Percentiles rank a stretch among this genome's conserved stretches.
phyloP scores from a whole-genome alignment of 2,113 vertebrate genomes.

The Morone chrysops region DNA sequence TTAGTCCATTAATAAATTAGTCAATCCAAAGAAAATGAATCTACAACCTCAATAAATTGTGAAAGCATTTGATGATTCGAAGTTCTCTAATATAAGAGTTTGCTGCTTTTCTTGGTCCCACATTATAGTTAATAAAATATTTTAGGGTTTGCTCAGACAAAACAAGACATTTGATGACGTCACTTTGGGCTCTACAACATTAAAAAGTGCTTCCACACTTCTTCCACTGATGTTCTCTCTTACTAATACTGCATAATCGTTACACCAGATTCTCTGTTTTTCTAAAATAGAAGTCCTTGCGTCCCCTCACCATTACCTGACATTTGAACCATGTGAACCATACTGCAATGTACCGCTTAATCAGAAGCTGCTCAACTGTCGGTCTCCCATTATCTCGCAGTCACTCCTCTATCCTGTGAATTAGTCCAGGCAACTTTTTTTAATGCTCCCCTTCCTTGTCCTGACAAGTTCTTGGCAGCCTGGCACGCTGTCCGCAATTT shows the following conservation, averaged over 20 bases:
- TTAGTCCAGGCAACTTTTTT: constrained; percentile 30
- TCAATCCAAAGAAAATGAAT: too few relatives aligned
- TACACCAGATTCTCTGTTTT: neutral
- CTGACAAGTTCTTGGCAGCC: constrained; percentile 59
- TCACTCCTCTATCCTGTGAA: neutral
- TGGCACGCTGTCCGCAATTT: constrained; percentile 4
- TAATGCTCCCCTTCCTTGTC: constrained; percentile 53
- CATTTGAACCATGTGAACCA: constrained; percentile 16
- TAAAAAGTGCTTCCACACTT: neutral
- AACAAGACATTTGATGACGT: neutral
- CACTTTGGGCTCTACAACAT: too few relatives aligned
- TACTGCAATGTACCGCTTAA: neutral
- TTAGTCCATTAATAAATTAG: too few relatives aligned
- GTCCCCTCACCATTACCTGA: neutral
- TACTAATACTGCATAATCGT: neutral
- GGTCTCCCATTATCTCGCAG: constrained; percentile 40
- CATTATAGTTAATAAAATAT: neutral
- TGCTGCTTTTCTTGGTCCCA: neutral
- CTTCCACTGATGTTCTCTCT: neutral
- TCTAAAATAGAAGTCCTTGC: neutral
- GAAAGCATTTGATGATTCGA: neutral
- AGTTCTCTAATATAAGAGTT: neutral
- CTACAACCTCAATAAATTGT: neutral
- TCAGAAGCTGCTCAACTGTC: constrained; percentile 24
- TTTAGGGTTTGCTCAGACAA: neutral